Percentiles rank a stretch among this genome's conserved stretches.
Evolutionary conservation across 1,140 invertebrate genomes (phyloP).

Genomic region (Philopotamus ludificatus): DNA sequence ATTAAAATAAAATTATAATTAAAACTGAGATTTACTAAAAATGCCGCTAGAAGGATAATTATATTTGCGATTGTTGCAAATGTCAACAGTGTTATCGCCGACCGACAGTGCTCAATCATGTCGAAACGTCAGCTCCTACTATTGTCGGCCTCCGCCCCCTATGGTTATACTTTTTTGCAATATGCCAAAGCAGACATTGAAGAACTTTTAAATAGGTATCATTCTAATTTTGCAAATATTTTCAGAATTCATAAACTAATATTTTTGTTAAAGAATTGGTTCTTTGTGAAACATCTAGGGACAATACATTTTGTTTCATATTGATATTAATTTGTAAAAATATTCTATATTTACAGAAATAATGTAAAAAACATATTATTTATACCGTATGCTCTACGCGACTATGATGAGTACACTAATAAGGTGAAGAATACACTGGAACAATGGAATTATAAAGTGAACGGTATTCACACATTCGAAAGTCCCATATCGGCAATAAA

Average conservation of each 20-base stretch:
- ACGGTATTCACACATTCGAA: slow-evolving; percentile 62
- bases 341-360: slow-evolving; percentile 56
- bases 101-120: too few species aligned
- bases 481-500: slow-evolving; percentile 60
- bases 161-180: slow-evolving; percentile 38
- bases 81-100: too few species aligned
- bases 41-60: too few species aligned
- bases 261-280: neutral
- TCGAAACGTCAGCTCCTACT: slow-evolving; percentile 33
- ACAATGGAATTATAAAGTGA: slow-evolving; percentile 65
- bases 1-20: too few species aligned
- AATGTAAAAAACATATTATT: slow-evolving; percentile 69
- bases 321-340: neutral
- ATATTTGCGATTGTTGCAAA: too few species aligned
- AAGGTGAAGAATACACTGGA: slow-evolving; percentile 62
- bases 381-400: slow-evolving; percentile 71
- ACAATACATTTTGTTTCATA: too few species aligned
- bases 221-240: neutral
- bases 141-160: slow-evolving; percentile 34
- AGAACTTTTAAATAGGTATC: slow-evolving; percentile 31
- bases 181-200: slow-evolving; percentile 38
- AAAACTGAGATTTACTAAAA: too few species aligned
- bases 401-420: slow-evolving; percentile 67
- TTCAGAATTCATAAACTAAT: neutral
- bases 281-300: slow-evolving; percentile 3